Base-by-base conservation (phyloP, 92 coral and sea anemone species). In the Muricea muricata region DNA sequence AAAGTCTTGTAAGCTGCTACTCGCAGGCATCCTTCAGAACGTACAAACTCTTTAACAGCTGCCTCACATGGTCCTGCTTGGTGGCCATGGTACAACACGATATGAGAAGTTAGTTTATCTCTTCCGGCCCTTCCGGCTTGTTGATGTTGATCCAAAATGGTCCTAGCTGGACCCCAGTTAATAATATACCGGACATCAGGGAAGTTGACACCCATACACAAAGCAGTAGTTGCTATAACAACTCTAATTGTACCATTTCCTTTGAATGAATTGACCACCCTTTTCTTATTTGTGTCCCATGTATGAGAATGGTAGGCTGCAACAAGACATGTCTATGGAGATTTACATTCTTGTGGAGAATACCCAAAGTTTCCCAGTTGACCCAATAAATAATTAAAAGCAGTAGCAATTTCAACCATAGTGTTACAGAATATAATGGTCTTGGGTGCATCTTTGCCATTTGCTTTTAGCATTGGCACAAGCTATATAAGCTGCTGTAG, bases 141-240 rank as follows among this genome's bases (percentile, higher is more conserved):
- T 57, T 90, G 93, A 56, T 81, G 84, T 41, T 86, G 90, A 45
- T 86, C 90, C 8, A 86, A 60, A 41, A 87, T 82, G 11, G 88
- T 50, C 18, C 89, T 79, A 18, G 93, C 86, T 34, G 91, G 91
- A 8, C 93, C 93, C 84, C 89, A 90, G 81, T 90, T 87, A 32
- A 90, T 32, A 18, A 90, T 77, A 48, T 69, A 87, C 0, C 91
- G 31, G 0, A 87, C 84, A 87, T 87, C 89, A 12, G 93, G 91
- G 33, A 87, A 87, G 71, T 90, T 87, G 18, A 83, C 93, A 9
- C 93, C 91, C 91, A 87, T 90, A 54, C 93, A 87, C 12, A 90
- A 40, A 1, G 91, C 93, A 6, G 93, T 87, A 8, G 88, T 82
- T 10, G 91, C 86, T 3, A 90, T 65, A 3, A 87, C 73, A 9